phyloP scores from a whole-genome alignment of 2,113 vertebrate species.

The Hiodon alosoides region DNA sequence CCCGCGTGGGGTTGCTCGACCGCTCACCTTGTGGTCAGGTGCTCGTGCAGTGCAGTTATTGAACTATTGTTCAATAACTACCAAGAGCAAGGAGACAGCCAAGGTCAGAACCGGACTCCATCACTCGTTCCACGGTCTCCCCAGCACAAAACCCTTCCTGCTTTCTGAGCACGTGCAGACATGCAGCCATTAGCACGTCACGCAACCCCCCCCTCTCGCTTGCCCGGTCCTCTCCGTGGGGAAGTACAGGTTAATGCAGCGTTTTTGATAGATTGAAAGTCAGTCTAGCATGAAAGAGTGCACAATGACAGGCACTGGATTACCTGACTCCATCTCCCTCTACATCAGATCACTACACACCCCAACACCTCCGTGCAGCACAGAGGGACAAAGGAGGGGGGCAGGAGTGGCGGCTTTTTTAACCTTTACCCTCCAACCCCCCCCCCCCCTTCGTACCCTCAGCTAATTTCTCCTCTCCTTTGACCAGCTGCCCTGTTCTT shows the following conservation, averaged over 20 bases:
- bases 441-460: not conserved
- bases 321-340: conserved; percentile 63
- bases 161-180: conserved; percentile 22
- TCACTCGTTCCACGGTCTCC: not conserved
- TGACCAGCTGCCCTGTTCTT: conserved; percentile 19
- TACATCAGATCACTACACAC: conserved; percentile 44
- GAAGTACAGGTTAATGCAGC: conserved; percentile 73
- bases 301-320: conserved; percentile 62
- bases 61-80: no score
- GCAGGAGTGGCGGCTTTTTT: conserved; percentile 37
- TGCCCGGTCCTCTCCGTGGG: conserved; percentile 54
- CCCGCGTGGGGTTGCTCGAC: no score
- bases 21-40: no score
- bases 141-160: conserved; percentile 19
- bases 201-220: conserved; percentile 20
- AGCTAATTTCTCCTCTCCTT: conserved; percentile 36
- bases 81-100: no score
- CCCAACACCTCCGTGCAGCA: conserved; percentile 34
- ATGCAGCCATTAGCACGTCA: conserved; percentile 32
- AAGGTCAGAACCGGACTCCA: not conserved
- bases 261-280: conserved; percentile 83
- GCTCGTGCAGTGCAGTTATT: no score
- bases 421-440: conserved; percentile 39
- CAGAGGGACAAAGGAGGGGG: conserved; percentile 29
- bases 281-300: conserved; percentile 66